These are phyloP conservation scores for Drosophila fulvimacula DNA, from an alignment of 2,888 invertebrate species.

Conservation along the genomic window DNA sequence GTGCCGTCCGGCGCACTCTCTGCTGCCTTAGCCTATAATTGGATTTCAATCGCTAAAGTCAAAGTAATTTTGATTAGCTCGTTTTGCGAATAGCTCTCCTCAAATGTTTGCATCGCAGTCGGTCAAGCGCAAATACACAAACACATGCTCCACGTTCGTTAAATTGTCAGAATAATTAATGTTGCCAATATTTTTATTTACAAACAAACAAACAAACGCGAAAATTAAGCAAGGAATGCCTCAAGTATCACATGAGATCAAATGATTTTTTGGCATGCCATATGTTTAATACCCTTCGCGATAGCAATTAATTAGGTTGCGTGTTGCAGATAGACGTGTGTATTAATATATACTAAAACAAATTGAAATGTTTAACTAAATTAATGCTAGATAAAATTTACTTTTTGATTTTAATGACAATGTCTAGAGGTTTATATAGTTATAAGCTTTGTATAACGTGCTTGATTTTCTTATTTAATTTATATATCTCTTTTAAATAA, in stretches of 20 bases:
- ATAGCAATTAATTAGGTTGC: background rate
- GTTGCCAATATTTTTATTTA: slow-evolving; percentile 54
- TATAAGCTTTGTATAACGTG: background rate
- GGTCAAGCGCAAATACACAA: slow-evolving; percentile 13
- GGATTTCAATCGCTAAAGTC: slow-evolving; percentile 60
- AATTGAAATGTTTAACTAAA: background rate
- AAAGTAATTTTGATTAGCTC: slow-evolving; percentile 66
- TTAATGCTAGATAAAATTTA: background rate
- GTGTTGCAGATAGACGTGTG: background rate
- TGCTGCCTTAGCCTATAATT: slow-evolving; percentile 53
- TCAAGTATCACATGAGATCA: slow-evolving; percentile 5
- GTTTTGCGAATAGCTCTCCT: slow-evolving; percentile 16
- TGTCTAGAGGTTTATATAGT: background rate
- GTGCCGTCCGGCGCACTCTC: background rate
- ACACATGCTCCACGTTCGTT: slow-evolving; percentile 13
- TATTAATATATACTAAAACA: background rate
- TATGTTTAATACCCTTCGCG: slow-evolving; percentile 19
- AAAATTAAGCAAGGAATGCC: slow-evolving; percentile 9
- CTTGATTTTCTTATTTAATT: background rate
- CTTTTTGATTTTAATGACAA: background rate
- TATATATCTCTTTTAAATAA: background rate
- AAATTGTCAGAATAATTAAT: slow-evolving; percentile 50
- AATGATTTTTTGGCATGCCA: background rate
- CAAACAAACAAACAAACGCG: slow-evolving; percentile 49
- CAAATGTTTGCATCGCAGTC: slow-evolving; percentile 27